phyloP scores from a whole-genome alignment of 92 coral and sea anemone species.

The Porites lobata region DNA sequence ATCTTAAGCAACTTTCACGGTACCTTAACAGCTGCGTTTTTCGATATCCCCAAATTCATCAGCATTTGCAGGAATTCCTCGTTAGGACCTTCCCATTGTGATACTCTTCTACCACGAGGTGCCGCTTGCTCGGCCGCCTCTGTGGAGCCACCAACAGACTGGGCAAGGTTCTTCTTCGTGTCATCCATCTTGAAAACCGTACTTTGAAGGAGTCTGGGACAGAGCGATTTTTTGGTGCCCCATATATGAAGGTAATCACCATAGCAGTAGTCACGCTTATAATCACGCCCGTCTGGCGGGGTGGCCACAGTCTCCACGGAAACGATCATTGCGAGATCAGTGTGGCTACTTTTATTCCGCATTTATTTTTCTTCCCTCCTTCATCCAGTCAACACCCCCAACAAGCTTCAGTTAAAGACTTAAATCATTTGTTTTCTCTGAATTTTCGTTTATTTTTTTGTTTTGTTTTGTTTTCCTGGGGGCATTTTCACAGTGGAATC shows the following conservation, averaged over 20 bases:
- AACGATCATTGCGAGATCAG: too few relatives aligned
- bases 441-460: too few relatives aligned
- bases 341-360: too few relatives aligned
- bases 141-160: conserved; percentile 21
- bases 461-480: too few relatives aligned
- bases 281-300: background rate
- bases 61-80: conserved; percentile 70
- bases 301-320: background rate
- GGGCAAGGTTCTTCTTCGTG: conserved; percentile 20
- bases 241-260: background rate
- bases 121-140: background rate
- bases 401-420: too few relatives aligned
- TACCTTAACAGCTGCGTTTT: conserved; percentile 90
- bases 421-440: too few relatives aligned
- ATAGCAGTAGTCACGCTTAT: background rate
- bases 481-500: too few relatives aligned
- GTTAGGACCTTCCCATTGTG: conserved; percentile 74
- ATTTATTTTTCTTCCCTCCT: too few relatives aligned
- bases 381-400: too few relatives aligned
- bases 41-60: conserved; percentile 82
- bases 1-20: background rate
- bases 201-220: background rate
- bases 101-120: conserved; percentile 34
- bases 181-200: conserved; percentile 21
- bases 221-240: background rate